phyloP scores from a whole-genome alignment of 2,888 invertebrate genomes.

The Leptinotarsa haldemani region DNA sequence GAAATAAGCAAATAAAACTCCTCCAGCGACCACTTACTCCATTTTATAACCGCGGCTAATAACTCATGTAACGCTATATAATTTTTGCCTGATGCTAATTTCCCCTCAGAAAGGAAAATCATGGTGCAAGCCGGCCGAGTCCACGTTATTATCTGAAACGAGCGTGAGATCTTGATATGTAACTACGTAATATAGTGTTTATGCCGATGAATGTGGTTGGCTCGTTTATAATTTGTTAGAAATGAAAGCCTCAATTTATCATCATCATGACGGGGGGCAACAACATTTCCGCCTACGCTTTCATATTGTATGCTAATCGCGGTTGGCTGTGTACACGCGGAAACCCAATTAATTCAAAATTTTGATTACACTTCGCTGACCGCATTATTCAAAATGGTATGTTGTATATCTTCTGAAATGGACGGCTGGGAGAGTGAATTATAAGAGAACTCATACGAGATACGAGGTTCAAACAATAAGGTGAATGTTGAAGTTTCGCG shows the following conservation, averaged over 20 bases:
- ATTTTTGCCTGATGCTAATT: slow-evolving; percentile 43
- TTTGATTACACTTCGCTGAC: slow-evolving; percentile 40
- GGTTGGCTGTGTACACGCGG: slow-evolving; percentile 54
- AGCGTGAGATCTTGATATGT: slow-evolving; percentile 49
- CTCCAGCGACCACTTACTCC: slow-evolving; percentile 25
- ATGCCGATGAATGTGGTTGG: slow-evolving; percentile 49
- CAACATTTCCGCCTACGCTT: slow-evolving; percentile 55
- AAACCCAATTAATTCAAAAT: slow-evolving; percentile 54
- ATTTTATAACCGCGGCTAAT: slow-evolving; percentile 39
- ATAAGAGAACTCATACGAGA: not conserved
- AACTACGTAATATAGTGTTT: slow-evolving; percentile 39
- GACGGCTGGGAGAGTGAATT: slow-evolving; percentile 13
- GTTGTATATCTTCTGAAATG: slow-evolving; percentile 20
- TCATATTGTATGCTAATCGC: slow-evolving; percentile 56
- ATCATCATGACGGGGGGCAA: slow-evolving; percentile 52
- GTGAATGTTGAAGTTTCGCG: too few species aligned
- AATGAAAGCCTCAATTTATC: slow-evolving; percentile 56
- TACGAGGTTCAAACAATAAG: too few species aligned
- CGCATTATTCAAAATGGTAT: slow-evolving; percentile 26
- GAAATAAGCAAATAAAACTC: not conserved
- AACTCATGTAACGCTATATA: slow-evolving; percentile 44
- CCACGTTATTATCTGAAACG: slow-evolving; percentile 47
- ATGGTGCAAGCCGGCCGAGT: slow-evolving; percentile 45
- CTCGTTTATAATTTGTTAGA: slow-evolving; percentile 54
- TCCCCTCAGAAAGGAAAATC: slow-evolving; percentile 42